Evolutionary conservation across 2,888 invertebrate genomes (phyloP), one percentile per base, ranked within the genome.

Genomic region (Drosophila rubida): DNA sequence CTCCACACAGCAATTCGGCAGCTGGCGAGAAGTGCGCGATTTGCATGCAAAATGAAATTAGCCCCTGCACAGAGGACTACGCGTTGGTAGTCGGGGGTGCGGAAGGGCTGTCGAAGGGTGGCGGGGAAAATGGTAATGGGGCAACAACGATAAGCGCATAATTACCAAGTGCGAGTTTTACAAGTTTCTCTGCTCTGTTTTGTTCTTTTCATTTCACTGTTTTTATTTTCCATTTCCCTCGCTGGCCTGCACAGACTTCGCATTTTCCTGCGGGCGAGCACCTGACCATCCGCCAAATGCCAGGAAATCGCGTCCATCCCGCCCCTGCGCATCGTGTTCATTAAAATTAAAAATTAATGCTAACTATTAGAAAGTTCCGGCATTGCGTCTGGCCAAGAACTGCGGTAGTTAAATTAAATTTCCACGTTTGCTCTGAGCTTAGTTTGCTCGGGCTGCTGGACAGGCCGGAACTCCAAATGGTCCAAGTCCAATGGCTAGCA

Each of bases 41-140:
- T 81, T 81, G 84, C 84, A 84, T 85, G 74, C 65, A 13, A 74
- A 86, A 82, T 82, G 67, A 80, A 73, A 83, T 83, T 74, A 86
- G 64, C 59, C 50, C 46, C 30, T 41, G 30, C 13, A 51, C 25
- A 37, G 53, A 37, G 53, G 59, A 59, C 62, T n/a, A 35, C 2
- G 9, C 2, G 22, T 1, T 23, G 14, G 14, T 11, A 11, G 2
- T n/a, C 1, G 14, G 30, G 9, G 30, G n/a, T 7, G 16, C 13
- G 11, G 4, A n/a, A n/a, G n/a, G n/a, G n/a, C n/a, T n/a, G n/a
- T n/a, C n/a, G n/a, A n/a, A 25, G 13, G 7, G 6, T 23, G 27
- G 32, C 6, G 23, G 14, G 44, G 49, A 22, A 32, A 30, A 16
- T 41, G 72, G 61, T 55, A 68, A 71, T 61, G 60, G 41, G 69